These are phyloP conservation scores for Zaprionus kolodkinae DNA, from an alignment of 1,140 invertebrate species.

Conservation along the genomic window DNA sequence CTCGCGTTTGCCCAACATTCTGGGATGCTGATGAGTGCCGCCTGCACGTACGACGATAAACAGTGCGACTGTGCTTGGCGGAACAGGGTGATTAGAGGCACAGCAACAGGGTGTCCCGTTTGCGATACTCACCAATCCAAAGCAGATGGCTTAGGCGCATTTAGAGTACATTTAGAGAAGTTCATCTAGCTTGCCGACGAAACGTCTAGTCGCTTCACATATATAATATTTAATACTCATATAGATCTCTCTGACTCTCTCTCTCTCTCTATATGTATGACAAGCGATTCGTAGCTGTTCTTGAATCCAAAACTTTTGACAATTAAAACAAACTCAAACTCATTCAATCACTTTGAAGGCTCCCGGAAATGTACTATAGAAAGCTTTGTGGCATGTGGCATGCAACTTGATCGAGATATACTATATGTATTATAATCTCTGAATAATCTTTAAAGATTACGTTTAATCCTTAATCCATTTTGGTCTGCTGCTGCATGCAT, in stretches of 20 bases:
- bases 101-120: too few relatives aligned
- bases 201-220: not conserved
- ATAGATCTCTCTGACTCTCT: constrained; percentile 5
- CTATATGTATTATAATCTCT: not conserved
- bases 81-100: not conserved
- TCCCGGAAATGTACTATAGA: not conserved
- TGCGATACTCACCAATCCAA: constrained; percentile 57
- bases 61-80: constrained; percentile 31
- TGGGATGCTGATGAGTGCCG: constrained; percentile 31
- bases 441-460: not conserved
- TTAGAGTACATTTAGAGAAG: constrained; percentile 64
- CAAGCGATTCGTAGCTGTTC: constrained; percentile 25
- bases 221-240: not conserved
- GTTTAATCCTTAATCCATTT: not conserved
- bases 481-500: constrained; percentile 6
- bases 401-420: not conserved
- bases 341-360: not conserved
- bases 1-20: constrained; percentile 13
- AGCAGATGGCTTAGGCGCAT: constrained; percentile 59
- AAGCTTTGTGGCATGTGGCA: not conserved
- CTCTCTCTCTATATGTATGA: not conserved
- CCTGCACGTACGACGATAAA: constrained; percentile 34
- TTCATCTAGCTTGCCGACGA: constrained; percentile 25
- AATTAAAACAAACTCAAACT: constrained; percentile 1
- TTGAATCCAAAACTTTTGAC: not conserved